phyloP scores from a whole-genome alignment of 2,888 invertebrate genomes.

The Myopa testacea region DNA sequence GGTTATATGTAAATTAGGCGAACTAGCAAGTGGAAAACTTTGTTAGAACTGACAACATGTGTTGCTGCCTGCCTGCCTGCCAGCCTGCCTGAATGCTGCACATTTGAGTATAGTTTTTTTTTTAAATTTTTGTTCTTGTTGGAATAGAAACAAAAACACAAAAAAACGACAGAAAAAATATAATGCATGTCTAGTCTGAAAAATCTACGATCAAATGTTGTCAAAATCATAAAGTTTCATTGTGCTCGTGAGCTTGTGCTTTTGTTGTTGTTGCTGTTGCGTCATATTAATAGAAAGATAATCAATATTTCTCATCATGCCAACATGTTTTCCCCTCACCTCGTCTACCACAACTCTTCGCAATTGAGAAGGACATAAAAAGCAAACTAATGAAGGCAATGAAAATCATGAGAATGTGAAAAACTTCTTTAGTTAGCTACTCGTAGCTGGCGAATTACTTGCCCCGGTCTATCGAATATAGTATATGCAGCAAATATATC shows the following conservation, averaged over 20 bases:
- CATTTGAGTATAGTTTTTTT: too few species aligned
- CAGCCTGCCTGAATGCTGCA: too few species aligned
- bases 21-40: slow-evolving; percentile 15
- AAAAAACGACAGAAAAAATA: neutral
- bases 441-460: neutral
- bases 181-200: too few species aligned
- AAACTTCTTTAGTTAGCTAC: neutral
- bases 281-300: neutral
- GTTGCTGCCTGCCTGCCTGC: neutral
- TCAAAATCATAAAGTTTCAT: neutral
- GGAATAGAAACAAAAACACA: neutral
- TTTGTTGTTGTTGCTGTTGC: neutral
- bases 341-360: neutral
- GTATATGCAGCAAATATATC: too few species aligned
- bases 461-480: neutral
- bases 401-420: neutral
- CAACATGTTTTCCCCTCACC: neutral
- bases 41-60: slow-evolving; percentile 10
- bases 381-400: neutral
- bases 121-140: neutral
- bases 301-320: neutral
- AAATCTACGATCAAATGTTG: too few species aligned
- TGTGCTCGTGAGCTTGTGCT: neutral
- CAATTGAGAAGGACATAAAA: neutral
- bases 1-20: slow-evolving; percentile 12